Conservation (phyloP, 2,113 vertebrate species). For the Lynx canadensis region DNA sequence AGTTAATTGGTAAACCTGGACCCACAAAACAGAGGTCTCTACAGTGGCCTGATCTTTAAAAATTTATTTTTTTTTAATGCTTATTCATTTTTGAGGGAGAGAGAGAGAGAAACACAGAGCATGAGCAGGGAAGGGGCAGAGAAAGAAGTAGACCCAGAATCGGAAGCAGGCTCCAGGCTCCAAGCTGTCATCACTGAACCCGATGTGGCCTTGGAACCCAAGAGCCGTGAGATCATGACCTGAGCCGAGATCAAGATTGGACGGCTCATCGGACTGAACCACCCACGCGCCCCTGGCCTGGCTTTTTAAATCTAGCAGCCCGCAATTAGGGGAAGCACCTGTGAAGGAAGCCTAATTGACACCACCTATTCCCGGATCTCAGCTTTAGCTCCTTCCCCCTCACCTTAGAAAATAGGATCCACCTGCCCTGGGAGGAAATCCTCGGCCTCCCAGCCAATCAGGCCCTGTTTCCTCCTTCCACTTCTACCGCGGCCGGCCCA, state of each 20-base stretch:
- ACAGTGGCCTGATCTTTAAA: background rate
- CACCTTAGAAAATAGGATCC: accelerated
- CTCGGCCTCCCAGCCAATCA: background rate
- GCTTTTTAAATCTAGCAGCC: background rate
- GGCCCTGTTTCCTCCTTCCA: background rate
- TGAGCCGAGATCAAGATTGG: no score
- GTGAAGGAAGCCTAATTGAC: background rate
- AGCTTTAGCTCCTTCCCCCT: background rate
- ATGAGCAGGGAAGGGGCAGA: no score
- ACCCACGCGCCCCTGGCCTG: background rate
- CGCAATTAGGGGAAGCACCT: background rate
- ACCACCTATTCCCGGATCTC: no score
- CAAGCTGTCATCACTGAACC: no score
- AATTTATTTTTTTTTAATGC: no score
- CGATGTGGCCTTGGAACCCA: no score
- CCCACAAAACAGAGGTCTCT: background rate
- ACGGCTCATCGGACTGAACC: no score
- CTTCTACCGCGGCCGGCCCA: background rate
- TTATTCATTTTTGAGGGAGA: no score
- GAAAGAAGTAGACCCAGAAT: no score
- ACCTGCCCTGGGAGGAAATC: accelerated
- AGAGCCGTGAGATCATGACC: no score
- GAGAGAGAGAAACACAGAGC: no score
- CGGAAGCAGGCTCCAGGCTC: no score
- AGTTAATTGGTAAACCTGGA: background rate